These are phyloP conservation scores for Agonopterix heracliana DNA, from an alignment of 2,888 invertebrate species.

Conservation along the genomic window DNA sequence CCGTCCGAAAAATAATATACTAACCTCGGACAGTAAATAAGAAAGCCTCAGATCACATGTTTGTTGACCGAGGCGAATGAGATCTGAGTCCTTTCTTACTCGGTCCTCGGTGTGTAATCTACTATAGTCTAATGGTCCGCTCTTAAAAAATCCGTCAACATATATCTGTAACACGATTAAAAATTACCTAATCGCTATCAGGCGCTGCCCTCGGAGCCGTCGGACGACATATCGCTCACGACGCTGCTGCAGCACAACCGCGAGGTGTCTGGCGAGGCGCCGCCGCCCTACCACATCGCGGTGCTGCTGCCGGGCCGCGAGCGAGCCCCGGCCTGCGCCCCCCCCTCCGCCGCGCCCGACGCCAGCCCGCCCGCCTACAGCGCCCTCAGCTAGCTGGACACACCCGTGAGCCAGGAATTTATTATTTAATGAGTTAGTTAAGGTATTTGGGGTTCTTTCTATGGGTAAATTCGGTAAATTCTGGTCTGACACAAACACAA, in stretches of 20 bases:
- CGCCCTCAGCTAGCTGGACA: slow-evolving; percentile 79
- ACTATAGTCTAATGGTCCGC: no score
- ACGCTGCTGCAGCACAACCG: slow-evolving; percentile 40
- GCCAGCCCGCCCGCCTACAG: slow-evolving; percentile 82
- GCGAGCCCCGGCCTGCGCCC: slow-evolving; percentile 72
- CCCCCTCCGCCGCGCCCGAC: slow-evolving; percentile 78
- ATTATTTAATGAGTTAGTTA: slow-evolving; percentile 42
- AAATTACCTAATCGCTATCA: slow-evolving; percentile 3
- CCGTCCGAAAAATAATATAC: no score
- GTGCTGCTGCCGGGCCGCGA: slow-evolving; percentile 79
- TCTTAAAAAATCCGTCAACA: no score
- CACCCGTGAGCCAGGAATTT: slow-evolving; percentile 49
- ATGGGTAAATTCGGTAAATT: no score
- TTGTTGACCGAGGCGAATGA: no score
- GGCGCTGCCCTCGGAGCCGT: slow-evolving; percentile 41
- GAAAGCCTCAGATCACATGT: no score
- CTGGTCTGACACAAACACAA: no score
- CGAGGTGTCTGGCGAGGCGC: slow-evolving; percentile 52
- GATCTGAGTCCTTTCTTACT: no score
- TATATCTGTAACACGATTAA: no score
- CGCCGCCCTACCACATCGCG: slow-evolving; percentile 91
- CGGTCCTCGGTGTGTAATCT: no score
- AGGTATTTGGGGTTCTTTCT: neutral
- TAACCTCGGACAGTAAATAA: no score
- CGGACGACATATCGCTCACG: slow-evolving; percentile 53